Conservation (phyloP, 2,797 vertebrate species). For the Chelidonichthys spinosus region DNA sequence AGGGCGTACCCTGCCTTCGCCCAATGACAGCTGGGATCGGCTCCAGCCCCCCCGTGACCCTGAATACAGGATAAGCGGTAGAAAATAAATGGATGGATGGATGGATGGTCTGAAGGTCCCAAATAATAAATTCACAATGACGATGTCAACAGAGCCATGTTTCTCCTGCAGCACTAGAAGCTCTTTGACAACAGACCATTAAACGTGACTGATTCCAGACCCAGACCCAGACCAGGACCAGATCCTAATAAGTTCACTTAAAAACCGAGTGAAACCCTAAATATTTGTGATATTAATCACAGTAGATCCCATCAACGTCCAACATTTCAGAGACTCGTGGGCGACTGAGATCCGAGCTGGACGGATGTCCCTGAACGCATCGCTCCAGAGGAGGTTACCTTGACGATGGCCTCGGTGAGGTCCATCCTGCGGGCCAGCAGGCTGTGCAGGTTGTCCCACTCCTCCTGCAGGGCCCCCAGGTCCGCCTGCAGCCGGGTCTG, state of each 20-base stretch:
- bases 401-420: slow-evolving; percentile 74
- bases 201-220: not conserved
- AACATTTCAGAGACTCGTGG: too few relatives aligned
- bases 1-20: too few relatives aligned
- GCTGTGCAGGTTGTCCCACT: slow-evolving; percentile 84
- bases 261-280: not conserved
- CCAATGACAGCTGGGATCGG: too few relatives aligned
- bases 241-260: not conserved
- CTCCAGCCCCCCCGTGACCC: too few relatives aligned
- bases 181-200: not conserved
- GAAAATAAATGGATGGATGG: too few relatives aligned
- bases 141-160: too few relatives aligned
- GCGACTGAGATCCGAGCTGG: not conserved
- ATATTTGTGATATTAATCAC: not conserved
- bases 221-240: not conserved
- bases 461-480: slow-evolving; percentile 84
- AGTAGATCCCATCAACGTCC: not conserved
- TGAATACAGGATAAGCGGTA: too few relatives aligned
- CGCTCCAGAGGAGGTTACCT: slow-evolving; percentile 79
- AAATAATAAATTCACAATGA: not conserved
- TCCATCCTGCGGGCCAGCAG: slow-evolving; percentile 80
- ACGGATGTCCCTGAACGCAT: not conserved
- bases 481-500: slow-evolving; percentile 81
- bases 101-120: too few relatives aligned
- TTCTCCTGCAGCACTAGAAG: not conserved